Base-by-base conservation (phyloP, 1,140 invertebrate species). In the Apis dorsata region DNA sequence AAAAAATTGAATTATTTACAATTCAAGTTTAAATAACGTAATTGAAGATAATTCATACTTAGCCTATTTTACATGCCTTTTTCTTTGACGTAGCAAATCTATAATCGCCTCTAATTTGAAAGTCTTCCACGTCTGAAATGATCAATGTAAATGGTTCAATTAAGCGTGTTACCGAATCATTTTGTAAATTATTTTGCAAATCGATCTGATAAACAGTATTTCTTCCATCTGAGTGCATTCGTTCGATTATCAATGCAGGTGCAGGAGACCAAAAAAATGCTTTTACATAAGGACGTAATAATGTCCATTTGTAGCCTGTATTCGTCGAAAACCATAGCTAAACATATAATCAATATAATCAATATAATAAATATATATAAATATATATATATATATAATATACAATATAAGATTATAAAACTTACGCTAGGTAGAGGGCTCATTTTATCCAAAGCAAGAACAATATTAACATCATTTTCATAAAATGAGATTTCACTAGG, bases 31-130 rank as follows among this genome's bases (percentile, higher is more conserved):
- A 15, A 3, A 44, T 13, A 1, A n/a, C 15, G 34, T 57, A 44
- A 59, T 71, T 44, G 5, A 34, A 11, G 19, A 8, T 19, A 44
- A 51, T 49, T 21, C 12, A 44, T 7, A 1, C 34, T 68, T 21
- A 19, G 28, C 15, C 17, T 49, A 11, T 72, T 44, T 44, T 34
- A 63, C 62, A 15, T 68, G 63, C 82, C 71, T 85, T 87, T 24
- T 70, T 74, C 60, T 95, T 95, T 87, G 94, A 96, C 0, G 96
- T 97, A 0, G 96, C 97, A 94, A 98, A 98, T 95, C 98, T 96
- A 90, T 97, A 98, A 84, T 98, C 96, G 12, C 96, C 97, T 90
- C 95, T 96, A 7, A 98, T 95, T 91, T 97, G 96, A 93, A 98
- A 98, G 88, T 98, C 97, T 90, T 97, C 95, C 11, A 98, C 96